phyloP scores from a whole-genome alignment of 1,140 invertebrate species.

The Schlechtendalia chinensis region DNA sequence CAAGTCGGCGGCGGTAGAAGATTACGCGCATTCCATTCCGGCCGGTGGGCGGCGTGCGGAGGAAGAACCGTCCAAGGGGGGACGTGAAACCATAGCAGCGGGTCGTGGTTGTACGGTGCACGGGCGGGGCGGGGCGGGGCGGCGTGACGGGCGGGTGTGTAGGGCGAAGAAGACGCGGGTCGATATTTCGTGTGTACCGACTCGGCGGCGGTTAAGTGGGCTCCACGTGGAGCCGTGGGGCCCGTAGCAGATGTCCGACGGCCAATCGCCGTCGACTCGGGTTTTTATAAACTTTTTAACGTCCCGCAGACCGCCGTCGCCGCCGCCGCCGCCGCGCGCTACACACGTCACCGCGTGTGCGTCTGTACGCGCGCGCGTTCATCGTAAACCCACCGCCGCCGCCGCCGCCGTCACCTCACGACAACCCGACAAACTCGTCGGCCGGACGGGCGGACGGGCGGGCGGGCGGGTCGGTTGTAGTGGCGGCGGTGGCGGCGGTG shows the following conservation, averaged over 20 bases:
- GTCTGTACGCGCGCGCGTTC: background rate
- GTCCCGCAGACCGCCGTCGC: conserved; percentile 50
- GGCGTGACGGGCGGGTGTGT: background rate
- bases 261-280: conserved; percentile 45
- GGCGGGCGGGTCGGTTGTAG: too few species aligned
- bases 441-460: too few species aligned
- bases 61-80: background rate
- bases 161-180: conserved; percentile 19
- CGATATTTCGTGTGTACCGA: conserved; percentile 36
- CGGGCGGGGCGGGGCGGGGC: background rate
- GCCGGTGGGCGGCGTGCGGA: background rate
- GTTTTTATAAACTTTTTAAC: conserved; percentile 52
- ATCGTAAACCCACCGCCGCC: background rate
- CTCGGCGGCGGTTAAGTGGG: conserved; percentile 35
- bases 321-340: background rate
- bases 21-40: conserved; percentile 40
- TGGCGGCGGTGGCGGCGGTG: too few species aligned
- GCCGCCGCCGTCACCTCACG: too few species aligned
- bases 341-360: background rate
- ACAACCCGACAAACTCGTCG: background rate
- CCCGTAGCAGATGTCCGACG: conserved; percentile 26
- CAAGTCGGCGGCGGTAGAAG: conserved; percentile 28
- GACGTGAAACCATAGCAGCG: too few species aligned
- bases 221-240: conserved; percentile 51
- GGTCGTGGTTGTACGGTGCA: too few species aligned